A percentile compares a stretch with the other conserved stretches of the same genome.
Evolutionary conservation across 2,113 vertebrate species (phyloP).

Genomic region (Todiramphus saurophagus): DNA sequence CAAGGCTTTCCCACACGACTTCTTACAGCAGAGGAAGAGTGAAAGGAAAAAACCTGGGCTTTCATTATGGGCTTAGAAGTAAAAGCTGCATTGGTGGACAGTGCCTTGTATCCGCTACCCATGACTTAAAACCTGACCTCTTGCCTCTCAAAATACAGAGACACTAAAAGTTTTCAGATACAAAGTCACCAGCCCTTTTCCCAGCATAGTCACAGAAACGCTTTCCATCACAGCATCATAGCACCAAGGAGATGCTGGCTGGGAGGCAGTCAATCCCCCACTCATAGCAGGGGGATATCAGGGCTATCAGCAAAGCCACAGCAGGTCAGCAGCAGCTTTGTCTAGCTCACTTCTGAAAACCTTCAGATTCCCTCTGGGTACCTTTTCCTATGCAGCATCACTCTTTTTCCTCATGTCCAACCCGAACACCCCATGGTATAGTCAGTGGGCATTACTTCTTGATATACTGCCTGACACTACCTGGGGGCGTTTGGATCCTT

Average conservation of each 20-base stretch:
- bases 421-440: neutral
- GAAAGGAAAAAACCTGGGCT: neutral
- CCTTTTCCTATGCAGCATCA: neutral
- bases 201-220: neutral
- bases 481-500: neutral
- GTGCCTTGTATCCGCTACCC: neutral
- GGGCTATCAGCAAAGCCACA: neutral
- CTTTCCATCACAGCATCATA: neutral
- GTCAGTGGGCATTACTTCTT: neutral
- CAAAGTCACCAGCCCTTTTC: accelerated
- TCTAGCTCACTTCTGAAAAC: neutral
- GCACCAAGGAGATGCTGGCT: neutral
- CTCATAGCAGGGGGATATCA: neutral
- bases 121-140: neutral
- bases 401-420: neutral
- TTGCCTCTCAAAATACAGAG: neutral
- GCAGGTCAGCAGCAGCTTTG: neutral
- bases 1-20: neutral
- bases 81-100: neutral
- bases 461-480: neutral
- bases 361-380: neutral
- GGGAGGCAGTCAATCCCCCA: neutral
- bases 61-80: neutral
- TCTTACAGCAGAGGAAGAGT: neutral
- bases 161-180: neutral